phyloP scores from a whole-genome alignment of 53 echinoderm and acorn worm genomes.

The Patiria pectinifera region DNA sequence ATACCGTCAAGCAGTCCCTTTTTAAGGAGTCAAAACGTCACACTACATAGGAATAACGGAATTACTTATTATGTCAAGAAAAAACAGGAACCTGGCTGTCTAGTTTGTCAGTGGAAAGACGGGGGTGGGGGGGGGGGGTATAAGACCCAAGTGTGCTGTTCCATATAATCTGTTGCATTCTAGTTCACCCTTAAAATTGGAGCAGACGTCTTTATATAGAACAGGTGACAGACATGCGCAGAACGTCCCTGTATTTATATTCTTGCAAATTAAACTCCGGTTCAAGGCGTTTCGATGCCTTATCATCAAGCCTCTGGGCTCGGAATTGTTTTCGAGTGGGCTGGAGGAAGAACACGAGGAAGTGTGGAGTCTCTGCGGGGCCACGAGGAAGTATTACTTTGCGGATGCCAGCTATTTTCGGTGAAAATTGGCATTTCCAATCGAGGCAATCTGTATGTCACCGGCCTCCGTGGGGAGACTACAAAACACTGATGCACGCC shows the following conservation, averaged over 20 bases:
- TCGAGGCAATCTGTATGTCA: conserved; percentile 3
- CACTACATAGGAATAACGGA: no score
- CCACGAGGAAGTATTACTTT: conserved; percentile 50
- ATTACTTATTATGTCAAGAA: no score
- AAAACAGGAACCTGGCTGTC: no score
- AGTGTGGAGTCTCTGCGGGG: background rate
- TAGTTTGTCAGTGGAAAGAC: no score
- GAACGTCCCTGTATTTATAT: background rate
- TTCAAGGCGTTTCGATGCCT: background rate
- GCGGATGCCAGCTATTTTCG: conserved; percentile 61
- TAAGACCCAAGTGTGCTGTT: no score
- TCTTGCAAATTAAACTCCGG: background rate
- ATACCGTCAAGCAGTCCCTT: no score
- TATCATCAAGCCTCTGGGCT: background rate
- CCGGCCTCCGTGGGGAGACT: background rate
- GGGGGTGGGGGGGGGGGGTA: no score
- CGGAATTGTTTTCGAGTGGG: background rate
- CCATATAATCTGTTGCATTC: no score
- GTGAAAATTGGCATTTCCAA: conserved; percentile 60
- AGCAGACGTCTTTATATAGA: no score
- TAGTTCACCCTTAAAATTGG: no score
- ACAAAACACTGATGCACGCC: background rate
- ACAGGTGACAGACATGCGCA: no score
- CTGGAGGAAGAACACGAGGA: background rate
- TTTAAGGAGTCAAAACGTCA: no score